Conservation (phyloP, 2,113 vertebrate species). For the Thunnus maccoyii region DNA sequence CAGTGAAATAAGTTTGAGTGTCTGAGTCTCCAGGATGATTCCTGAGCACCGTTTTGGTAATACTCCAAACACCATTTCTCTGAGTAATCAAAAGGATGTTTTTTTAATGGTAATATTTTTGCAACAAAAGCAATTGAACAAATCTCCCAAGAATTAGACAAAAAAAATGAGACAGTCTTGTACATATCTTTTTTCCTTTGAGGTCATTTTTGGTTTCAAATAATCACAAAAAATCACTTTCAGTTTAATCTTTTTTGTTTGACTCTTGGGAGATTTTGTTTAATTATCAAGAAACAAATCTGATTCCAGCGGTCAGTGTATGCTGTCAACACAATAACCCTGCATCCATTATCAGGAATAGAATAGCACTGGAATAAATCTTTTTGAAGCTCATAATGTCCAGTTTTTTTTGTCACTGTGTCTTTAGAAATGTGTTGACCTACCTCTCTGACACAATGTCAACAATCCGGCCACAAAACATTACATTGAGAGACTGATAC, state of each 20-base stretch:
- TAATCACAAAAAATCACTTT: too few relatives aligned
- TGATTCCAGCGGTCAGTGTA: background rate
- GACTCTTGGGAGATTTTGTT: too few relatives aligned
- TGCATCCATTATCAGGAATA: background rate
- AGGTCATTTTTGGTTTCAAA: too few relatives aligned
- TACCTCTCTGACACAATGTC: slow-evolving; percentile 14
- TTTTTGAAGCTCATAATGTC: background rate
- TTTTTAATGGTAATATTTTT: background rate
- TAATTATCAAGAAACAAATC: too few relatives aligned
- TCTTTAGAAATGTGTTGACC: slow-evolving; percentile 1
- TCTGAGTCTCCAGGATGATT: background rate
- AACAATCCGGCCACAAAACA: slow-evolving; percentile 33
- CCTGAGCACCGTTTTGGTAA: background rate
- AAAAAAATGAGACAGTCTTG: too few relatives aligned
- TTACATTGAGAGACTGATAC: background rate
- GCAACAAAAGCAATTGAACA: too few relatives aligned
- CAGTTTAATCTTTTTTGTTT: too few relatives aligned
- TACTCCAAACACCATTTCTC: background rate
- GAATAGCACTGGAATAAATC: background rate
- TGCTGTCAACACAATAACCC: background rate
- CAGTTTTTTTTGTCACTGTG: slow-evolving; percentile 4
- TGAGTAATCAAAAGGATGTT: background rate
- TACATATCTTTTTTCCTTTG: too few relatives aligned
- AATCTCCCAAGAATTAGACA: too few relatives aligned
- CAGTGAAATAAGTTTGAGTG: background rate